A percentile compares a stretch with the other conserved stretches of the same genome.
phyloP scores from a whole-genome alignment of 1,140 invertebrate genomes.

The Drusus annulatus region DNA sequence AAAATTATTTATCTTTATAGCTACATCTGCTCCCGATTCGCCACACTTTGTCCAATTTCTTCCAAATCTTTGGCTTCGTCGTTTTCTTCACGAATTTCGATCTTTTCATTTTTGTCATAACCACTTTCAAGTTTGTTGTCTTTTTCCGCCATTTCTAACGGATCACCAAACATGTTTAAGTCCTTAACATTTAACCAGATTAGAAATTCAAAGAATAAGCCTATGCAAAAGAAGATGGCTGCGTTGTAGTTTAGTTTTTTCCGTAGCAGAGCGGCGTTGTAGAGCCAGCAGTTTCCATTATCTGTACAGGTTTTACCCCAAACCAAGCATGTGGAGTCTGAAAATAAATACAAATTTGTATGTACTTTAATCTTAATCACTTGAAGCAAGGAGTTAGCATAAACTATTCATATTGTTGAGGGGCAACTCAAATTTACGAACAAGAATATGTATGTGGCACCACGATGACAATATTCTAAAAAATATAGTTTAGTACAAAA shows the following conservation, averaged over 20 bases:
- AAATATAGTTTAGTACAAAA: too few species aligned
- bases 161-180: constrained; percentile 81
- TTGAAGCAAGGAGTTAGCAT: too few species aligned
- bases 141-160: constrained; percentile 71
- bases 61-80: constrained; percentile 16
- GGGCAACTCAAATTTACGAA: too few species aligned
- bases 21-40: neutral
- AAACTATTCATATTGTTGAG: too few species aligned
- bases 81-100: neutral
- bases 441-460: too few species aligned
- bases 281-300: constrained; percentile 83
- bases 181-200: constrained; percentile 81
- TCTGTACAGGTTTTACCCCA: constrained; percentile 83
- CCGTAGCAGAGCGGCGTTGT: constrained; percentile 76
- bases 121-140: constrained; percentile 52
- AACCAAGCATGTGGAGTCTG: constrained; percentile 79
- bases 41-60: constrained; percentile 8
- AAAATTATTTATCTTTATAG: too few species aligned
- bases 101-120: constrained; percentile 8
- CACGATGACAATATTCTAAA: too few species aligned
- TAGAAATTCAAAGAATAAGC: constrained; percentile 76
- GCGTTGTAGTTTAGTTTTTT: constrained; percentile 79
- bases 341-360: neutral
- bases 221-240: constrained; percentile 76
- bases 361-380: too few species aligned